Evolutionary conservation across 2,113 vertebrate species (phyloP).

Genomic region (Antechinus flavipes): DNA sequence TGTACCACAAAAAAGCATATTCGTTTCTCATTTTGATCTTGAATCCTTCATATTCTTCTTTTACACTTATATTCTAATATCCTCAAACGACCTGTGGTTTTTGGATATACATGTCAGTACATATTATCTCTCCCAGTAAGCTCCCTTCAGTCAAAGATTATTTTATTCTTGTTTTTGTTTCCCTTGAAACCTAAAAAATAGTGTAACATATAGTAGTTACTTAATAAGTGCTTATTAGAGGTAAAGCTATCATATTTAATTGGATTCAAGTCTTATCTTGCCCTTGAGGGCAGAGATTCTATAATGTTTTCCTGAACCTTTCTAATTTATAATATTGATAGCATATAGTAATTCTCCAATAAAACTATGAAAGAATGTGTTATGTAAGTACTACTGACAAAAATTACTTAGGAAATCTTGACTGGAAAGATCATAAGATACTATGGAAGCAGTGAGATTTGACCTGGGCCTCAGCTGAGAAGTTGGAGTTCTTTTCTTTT

Average conservation of each 20-base stretch:
- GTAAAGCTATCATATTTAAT: background rate
- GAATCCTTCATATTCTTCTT: background rate
- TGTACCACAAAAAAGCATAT: background rate
- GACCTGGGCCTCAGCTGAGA: background rate
- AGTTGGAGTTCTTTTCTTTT: background rate
- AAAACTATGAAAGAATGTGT: background rate
- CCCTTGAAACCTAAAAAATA: background rate
- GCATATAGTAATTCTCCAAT: background rate
- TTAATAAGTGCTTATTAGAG: background rate
- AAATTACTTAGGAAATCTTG: background rate
- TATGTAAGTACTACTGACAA: background rate
- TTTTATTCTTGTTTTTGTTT: background rate
- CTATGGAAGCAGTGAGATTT: background rate
- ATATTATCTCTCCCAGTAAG: background rate
- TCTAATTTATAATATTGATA: background rate
- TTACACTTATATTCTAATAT: background rate
- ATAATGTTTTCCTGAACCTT: background rate
- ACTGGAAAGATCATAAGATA: background rate
- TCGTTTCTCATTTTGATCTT: background rate
- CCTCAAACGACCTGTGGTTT: background rate
- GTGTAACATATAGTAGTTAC: background rate
- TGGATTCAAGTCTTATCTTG: background rate
- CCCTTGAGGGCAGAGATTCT: background rate
- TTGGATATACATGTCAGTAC: background rate
- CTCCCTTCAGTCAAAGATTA: background rate